Conservation (phyloP, 1,140 invertebrate species). For the Trichoplusia ni region DNA sequence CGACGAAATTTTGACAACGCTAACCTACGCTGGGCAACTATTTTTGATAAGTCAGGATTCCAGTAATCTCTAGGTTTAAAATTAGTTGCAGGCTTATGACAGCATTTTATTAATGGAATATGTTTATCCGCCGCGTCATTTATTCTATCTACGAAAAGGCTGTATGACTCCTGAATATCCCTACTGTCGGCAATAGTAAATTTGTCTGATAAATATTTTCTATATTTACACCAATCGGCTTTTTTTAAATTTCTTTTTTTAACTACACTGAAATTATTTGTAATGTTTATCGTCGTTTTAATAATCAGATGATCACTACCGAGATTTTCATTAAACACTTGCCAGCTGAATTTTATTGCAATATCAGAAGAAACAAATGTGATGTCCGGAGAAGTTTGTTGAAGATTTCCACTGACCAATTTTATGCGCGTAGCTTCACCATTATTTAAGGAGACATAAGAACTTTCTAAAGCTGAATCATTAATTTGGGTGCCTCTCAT, state of each 20-base stretch:
- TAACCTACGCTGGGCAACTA: neutral
- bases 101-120: neutral
- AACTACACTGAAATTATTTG: neutral
- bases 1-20: neutral
- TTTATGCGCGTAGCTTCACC: constrained; percentile 30
- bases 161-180: neutral
- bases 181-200: neutral
- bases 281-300: constrained; percentile 13
- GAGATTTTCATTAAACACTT: constrained; percentile 31
- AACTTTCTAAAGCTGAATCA: constrained; percentile 33
- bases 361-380: constrained; percentile 39
- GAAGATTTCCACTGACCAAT: constrained; percentile 31
- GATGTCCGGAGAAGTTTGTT: constrained; percentile 38
- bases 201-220: neutral
- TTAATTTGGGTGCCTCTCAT: constrained; percentile 30
- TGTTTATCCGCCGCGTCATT: neutral
- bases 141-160: neutral
- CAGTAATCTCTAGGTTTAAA: neutral
- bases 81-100: neutral
- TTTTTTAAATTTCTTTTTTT: constrained; percentile 40
- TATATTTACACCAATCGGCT: constrained; percentile 32
- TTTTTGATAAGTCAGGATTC: neutral
- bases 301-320: constrained; percentile 43
- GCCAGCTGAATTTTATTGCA: constrained; percentile 33
- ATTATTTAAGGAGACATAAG: constrained; percentile 37